A percentile compares a stretch with the other conserved stretches of the same genome.
These are phyloP conservation scores for Amphiprion clarkii DNA, from an alignment of 2,797 vertebrate species.

Conservation along the genomic window DNA sequence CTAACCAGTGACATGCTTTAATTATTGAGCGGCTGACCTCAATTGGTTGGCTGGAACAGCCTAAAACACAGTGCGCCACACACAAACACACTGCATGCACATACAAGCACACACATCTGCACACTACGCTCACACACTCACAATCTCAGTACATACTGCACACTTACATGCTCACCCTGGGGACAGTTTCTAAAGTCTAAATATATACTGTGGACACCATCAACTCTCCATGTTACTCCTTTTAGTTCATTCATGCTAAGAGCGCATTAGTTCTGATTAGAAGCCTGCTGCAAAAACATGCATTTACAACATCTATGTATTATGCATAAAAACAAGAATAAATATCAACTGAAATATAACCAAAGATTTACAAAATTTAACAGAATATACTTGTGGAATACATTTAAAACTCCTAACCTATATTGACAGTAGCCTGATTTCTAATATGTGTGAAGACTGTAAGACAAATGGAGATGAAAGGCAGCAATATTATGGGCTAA, in stretches of 20 bases:
- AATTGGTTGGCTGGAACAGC: conserved; percentile 79
- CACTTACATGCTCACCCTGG: conserved; percentile 68
- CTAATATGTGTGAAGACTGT: not conserved
- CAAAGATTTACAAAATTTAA: not conserved
- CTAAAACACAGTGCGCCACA: conserved; percentile 64
- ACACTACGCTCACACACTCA: conserved; percentile 47
- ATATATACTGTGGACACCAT: conserved; percentile 71
- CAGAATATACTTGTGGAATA: not conserved
- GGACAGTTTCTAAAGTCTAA: conserved; percentile 71
- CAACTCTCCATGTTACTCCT: conserved; percentile 52
- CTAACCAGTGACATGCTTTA: conserved; percentile 83
- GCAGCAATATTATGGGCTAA: not conserved
- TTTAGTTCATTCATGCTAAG: conserved; percentile 58
- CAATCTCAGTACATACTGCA: conserved; percentile 58
- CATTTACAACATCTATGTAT: not conserved
- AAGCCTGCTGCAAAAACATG: conserved; percentile 5
- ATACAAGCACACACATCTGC: conserved; percentile 35
- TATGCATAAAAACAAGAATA: not conserved
- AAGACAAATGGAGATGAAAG: not conserved
- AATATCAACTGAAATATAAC: not conserved
- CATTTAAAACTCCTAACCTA: not conserved
- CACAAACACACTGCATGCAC: conserved; percentile 36
- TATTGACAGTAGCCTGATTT: not conserved
- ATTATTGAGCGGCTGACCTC: conserved; percentile 86
- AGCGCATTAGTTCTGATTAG: conserved; percentile 30